Evolutionary conservation across 2,113 vertebrate species (phyloP).

Genomic region (Strix uralensis): DNA sequence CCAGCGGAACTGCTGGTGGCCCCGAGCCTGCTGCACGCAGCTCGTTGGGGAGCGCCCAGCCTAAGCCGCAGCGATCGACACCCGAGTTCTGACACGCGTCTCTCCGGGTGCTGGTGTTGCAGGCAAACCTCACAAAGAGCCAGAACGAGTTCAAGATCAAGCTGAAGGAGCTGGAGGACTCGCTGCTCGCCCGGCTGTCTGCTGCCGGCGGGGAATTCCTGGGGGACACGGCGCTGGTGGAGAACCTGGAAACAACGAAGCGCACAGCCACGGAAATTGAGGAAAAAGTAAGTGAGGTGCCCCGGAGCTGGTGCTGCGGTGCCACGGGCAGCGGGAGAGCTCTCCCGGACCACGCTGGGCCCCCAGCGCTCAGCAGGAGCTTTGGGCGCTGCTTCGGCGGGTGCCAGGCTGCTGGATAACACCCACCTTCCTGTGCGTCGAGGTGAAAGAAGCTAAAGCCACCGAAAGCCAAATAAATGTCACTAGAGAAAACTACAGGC

Average conservation of each 20-base stretch:
- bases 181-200: conserved; percentile 72
- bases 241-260: conserved; percentile 78
- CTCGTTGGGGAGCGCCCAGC: background rate
- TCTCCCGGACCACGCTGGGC: fast-evolving
- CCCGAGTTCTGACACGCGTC: fast-evolving
- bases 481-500: conserved; percentile 73
- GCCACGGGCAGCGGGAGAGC: background rate
- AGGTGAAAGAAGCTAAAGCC: conserved; percentile 76
- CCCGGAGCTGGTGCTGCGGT: fast-evolving
- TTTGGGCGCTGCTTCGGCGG: background rate
- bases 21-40: background rate
- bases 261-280: conserved; percentile 75
- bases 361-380: background rate
- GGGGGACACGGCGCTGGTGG: conserved; percentile 72
- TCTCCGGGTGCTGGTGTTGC: fast-evolving
- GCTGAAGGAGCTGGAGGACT: conserved; percentile 78
- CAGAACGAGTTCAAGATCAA: conserved; percentile 79
- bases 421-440: fast-evolving
- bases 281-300: conserved; percentile 56
- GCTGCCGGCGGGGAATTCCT: conserved; percentile 70
- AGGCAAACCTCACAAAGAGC: conserved; percentile 78
- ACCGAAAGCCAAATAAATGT: conserved; percentile 74
- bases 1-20: background rate
- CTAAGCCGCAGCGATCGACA: fast-evolving
- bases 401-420: background rate